Conservation (phyloP, 2,888 invertebrate species). For the Halocaridina rubra region DNA sequence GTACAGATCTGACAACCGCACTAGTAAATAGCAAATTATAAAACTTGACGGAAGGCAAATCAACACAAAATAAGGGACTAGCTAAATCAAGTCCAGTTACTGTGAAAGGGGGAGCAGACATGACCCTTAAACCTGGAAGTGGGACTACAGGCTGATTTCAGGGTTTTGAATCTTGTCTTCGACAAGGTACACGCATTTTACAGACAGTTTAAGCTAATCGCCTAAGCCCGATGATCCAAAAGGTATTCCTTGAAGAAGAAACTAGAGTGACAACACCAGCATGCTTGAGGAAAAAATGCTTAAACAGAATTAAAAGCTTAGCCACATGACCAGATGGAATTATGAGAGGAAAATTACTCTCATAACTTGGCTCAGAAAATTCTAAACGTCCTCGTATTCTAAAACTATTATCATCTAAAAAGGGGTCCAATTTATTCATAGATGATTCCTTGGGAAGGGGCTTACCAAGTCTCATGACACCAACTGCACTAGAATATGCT, state of each 20-base stretch:
- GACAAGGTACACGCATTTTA: too few species aligned
- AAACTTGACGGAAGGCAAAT: not conserved
- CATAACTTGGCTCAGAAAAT: conserved; percentile 11
- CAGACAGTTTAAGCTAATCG: too few species aligned
- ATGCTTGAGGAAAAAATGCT: conserved; percentile 18
- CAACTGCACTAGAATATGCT: too few species aligned
- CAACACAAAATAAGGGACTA: conserved; percentile 65
- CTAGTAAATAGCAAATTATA: conserved; percentile 55
- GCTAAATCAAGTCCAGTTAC: conserved; percentile 64
- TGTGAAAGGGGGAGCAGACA: conserved; percentile 33
- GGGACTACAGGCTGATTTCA: conserved; percentile 30
- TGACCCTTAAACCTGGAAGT: conserved; percentile 50
- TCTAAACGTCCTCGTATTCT: conserved; percentile 15
- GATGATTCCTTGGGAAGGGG: too few species aligned
- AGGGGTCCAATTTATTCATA: not conserved
- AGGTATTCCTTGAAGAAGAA: not conserved
- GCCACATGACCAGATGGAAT: conserved; percentile 17
- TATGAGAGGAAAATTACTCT: conserved; percentile 20
- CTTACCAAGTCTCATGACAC: too few species aligned
- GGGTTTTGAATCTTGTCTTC: too few species aligned
- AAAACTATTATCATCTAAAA: not conserved
- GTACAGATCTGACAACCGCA: conserved; percentile 65
- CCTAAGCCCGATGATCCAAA: too few species aligned
- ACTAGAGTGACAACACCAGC: conserved; percentile 14
- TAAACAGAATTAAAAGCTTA: conserved; percentile 11